phyloP scores from a whole-genome alignment of 2,888 invertebrate species.

The Lamproptera curius region DNA sequence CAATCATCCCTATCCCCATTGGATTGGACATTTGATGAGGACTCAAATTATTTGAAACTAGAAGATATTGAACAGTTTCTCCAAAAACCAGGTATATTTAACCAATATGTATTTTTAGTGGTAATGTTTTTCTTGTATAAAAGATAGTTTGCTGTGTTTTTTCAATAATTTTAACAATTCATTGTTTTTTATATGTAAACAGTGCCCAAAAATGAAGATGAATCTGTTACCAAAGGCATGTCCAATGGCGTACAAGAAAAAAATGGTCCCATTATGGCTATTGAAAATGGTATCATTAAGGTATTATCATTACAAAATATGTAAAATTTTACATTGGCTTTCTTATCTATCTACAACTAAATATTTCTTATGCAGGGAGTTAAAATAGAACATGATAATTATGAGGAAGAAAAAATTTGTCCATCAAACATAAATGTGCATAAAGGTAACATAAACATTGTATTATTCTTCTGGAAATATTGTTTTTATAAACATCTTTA shows the following conservation, averaged over 20 bases:
- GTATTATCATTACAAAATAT: constrained; percentile 33
- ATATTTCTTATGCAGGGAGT: constrained; percentile 44
- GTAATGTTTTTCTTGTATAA: not conserved
- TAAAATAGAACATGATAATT: constrained; percentile 39
- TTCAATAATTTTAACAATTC: not conserved
- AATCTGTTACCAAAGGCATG: constrained; percentile 23
- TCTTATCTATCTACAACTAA: no score
- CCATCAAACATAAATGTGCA: constrained; percentile 27
- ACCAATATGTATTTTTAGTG: constrained; percentile 11
- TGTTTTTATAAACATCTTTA: no score
- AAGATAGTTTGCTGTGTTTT: not conserved
- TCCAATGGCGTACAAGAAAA: constrained; percentile 36
- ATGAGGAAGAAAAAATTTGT: constrained; percentile 30
- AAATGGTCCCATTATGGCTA: constrained; percentile 60
- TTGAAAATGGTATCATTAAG: constrained; percentile 71
- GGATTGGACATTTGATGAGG: constrained; percentile 57
- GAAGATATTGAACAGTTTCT: constrained; percentile 68
- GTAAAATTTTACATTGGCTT: not conserved
- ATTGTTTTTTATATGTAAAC: constrained; percentile 16
- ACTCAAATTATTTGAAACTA: constrained; percentile 51
- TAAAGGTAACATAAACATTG: constrained; percentile 33
- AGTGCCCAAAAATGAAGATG: constrained; percentile 33
- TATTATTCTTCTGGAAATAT: no score
- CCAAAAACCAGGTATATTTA: constrained; percentile 60
- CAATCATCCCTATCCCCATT: constrained; percentile 59